phyloP scores from a whole-genome alignment of 2,113 vertebrate species.

The Diphyllodes magnificus region DNA sequence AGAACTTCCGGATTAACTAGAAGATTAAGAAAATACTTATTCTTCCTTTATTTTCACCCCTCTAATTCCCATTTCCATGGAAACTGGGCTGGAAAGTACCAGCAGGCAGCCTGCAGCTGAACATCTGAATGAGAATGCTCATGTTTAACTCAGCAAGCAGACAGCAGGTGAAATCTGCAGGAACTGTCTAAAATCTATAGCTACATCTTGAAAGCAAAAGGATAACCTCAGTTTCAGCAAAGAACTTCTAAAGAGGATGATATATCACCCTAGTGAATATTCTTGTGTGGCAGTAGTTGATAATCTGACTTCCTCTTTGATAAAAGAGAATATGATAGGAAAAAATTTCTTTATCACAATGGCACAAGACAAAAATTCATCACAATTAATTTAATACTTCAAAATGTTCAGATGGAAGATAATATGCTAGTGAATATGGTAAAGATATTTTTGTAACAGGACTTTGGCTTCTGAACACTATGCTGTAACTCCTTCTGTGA shows the following conservation, averaged over 20 bases:
- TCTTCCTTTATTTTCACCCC: constrained; percentile 32
- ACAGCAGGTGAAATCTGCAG: constrained; percentile 49
- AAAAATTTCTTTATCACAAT: background rate
- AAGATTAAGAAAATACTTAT: constrained; percentile 43
- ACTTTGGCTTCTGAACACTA: background rate
- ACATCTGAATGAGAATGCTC: constrained; percentile 46
- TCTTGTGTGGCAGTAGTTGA: background rate
- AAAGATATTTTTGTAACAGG: background rate
- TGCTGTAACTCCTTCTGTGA: background rate
- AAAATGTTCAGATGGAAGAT: background rate
- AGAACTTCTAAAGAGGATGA: background rate
- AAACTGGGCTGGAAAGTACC: constrained; percentile 48
- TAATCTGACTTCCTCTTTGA: background rate
- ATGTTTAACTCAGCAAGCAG: constrained; percentile 47
- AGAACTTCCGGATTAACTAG: constrained; percentile 37
- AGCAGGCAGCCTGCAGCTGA: constrained; percentile 58
- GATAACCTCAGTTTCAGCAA: background rate
- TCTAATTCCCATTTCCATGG: constrained; percentile 62
- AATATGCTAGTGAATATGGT: background rate
- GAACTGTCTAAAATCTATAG: constrained; percentile 21
- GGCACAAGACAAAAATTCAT: background rate
- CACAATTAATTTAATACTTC: background rate
- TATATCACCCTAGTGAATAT: background rate
- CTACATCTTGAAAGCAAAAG: background rate
- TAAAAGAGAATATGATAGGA: background rate